These are phyloP conservation scores for Reticulitermes lucifugus DNA, from an alignment of 2,888 invertebrate species.

Conservation along the genomic window DNA sequence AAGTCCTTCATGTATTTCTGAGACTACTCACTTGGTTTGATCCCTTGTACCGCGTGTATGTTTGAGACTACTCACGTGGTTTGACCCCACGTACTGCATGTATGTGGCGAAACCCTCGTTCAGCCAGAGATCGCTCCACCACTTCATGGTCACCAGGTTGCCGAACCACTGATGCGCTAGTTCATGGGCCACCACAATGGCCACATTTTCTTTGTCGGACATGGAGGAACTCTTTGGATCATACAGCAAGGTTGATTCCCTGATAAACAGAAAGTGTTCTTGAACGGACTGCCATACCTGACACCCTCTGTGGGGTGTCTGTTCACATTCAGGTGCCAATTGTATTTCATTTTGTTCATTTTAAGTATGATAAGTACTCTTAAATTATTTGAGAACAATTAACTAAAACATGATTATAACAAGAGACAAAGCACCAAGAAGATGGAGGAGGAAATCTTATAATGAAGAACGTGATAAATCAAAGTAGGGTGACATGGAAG, in stretches of 20 bases:
- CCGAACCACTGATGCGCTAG: conserved; percentile 64
- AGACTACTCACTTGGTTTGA: conserved; percentile 49
- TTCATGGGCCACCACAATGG: conserved; percentile 63
- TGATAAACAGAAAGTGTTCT: conserved; percentile 43
- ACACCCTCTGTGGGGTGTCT: too few species aligned
- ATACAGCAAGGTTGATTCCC: conserved; percentile 64
- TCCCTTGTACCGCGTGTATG: conserved; percentile 61
- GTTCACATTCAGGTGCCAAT: too few species aligned
- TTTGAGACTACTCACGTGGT: conserved; percentile 50
- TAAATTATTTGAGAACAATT: too few species aligned
- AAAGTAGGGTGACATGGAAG: too few species aligned
- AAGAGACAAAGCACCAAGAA: too few species aligned
- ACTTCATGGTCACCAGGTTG: conserved; percentile 54
- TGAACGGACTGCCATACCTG: background rate
- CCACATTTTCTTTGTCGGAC: conserved; percentile 45
- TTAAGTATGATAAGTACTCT: too few species aligned
- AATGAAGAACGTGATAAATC: too few species aligned
- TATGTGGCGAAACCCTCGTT: conserved; percentile 64
- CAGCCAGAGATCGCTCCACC: conserved; percentile 57
- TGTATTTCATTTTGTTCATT: too few species aligned
- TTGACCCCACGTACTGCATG: conserved; percentile 61
- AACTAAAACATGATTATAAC: too few species aligned
- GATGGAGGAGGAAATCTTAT: too few species aligned
- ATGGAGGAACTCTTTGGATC: conserved; percentile 57
- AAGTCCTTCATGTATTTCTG: conserved; percentile 62